Evolutionary conservation across 2,888 invertebrate species (phyloP), one percentile per base, ranked within the genome.

Genomic region (Agrilus cyanescens): DNA sequence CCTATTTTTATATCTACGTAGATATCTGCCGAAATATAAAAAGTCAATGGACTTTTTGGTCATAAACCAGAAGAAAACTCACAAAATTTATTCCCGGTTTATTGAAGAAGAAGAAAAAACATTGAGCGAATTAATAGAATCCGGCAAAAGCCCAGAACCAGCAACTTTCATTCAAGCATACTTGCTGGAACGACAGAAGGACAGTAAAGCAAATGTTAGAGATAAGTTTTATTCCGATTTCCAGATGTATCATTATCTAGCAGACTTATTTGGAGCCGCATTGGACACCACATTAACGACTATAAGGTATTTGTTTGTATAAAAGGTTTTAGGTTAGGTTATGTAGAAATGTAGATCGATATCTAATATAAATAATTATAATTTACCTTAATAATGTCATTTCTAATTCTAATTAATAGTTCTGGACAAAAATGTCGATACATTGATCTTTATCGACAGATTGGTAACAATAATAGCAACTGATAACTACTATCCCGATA

Each of bases 221-320:
- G 64, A 68, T n/a, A 59, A 62, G 40, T 74, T 73, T 51, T 80
- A 80, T 57, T 76, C 70, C 12, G 72, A 76, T 50, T 71, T 75
- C 41, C 89, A 91, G 58, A 68, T 87, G 57, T 66, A 78, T 51
- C 85, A 82, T 61, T 68, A 89, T 20, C 60, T 89, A 46, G 84
- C 84, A 3, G 91, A 91, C 63, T 69, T 90, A 57, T 86, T 86
- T 57, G 88, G 89, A 0, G 90, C 90, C 12, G 87, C 88, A 4
- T 73, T 87, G 39, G 91, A 91, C 55, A 90, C 91, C 0, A 83
- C 87, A 0, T 66, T 85, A 43, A 78, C 82, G 0, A 85, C 88
- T 0, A 58, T 90, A 25, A 72, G 84, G 65, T 64, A 55, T 38
- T 34, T 42, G 25, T n/a, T n/a, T n/a, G n/a, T n/a, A n/a, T n/a